These are phyloP conservation scores for Struthio camelus DNA, from an alignment of 2,113 vertebrate species.

Conservation along the genomic window DNA sequence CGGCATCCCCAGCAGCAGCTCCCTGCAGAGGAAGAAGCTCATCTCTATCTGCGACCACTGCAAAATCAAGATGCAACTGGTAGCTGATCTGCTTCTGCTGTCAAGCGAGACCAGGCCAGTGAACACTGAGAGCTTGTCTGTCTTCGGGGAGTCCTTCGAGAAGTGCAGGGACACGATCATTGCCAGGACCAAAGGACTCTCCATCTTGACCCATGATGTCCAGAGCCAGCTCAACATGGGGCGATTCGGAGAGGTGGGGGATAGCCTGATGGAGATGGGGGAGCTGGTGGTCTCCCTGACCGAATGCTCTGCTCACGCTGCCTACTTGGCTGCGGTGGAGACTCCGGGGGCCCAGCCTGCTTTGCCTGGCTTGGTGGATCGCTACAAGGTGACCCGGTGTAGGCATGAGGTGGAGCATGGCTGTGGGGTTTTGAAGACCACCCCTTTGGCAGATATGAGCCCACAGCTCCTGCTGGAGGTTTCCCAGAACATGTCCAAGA, in stretches of 20 bases:
- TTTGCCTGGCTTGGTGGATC: constrained; percentile 91
- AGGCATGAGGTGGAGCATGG: constrained; percentile 96
- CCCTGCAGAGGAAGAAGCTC: constrained; percentile 91
- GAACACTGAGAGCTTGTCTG: constrained; percentile 82
- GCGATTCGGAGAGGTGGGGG: constrained; percentile 90
- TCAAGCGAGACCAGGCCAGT: constrained; percentile 96
- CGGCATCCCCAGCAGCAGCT: constrained; percentile 68
- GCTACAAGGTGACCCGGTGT: constrained; percentile 96
- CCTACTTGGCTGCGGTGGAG: constrained; percentile 93
- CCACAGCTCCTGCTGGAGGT: constrained; percentile 94
- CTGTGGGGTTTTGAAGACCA: constrained; percentile 85
- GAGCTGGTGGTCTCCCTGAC: constrained; percentile 95
- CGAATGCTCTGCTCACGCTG: constrained; percentile 93
- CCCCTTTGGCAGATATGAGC: constrained; percentile 88
- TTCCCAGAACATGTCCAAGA: constrained; percentile 93
- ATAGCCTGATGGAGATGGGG: constrained; percentile 92
- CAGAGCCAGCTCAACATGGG: constrained; percentile 99
- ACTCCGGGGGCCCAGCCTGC: constrained; percentile 88
- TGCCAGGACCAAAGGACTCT: constrained; percentile 96
- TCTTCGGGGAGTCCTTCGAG: constrained; percentile 91
- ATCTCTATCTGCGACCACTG: constrained; percentile 90
- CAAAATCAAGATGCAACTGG: constrained; percentile 98
- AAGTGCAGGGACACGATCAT: constrained; percentile 98
- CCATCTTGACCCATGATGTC: constrained; percentile 95
- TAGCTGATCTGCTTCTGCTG: constrained; percentile 95